phyloP scores from a whole-genome alignment of 2,113 vertebrate genomes.

The Bos indicus region DNA sequence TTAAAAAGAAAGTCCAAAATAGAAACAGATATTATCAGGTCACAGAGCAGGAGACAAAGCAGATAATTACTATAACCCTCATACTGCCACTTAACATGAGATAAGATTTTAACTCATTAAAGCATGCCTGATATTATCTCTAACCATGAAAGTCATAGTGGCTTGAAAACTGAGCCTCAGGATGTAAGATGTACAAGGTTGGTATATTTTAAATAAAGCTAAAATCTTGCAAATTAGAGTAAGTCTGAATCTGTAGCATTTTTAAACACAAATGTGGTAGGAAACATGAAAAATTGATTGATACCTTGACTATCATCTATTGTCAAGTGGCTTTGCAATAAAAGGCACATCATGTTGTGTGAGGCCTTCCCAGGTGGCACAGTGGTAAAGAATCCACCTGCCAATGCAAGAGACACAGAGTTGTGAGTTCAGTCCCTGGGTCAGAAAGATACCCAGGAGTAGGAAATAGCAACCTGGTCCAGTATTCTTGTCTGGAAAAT shows the following conservation, averaged over 20 bases:
- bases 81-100: background rate
- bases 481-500: background rate
- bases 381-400: background rate
- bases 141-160: background rate
- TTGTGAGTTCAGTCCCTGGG: background rate
- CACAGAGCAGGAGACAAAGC: background rate
- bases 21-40: background rate
- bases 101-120: background rate
- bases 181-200: background rate
- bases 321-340: background rate
- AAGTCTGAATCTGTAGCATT: background rate
- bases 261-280: background rate
- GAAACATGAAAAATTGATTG: background rate
- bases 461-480: background rate
- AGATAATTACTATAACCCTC: background rate
- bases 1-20: background rate
- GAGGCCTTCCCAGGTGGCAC: background rate
- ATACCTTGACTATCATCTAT: background rate
- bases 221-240: background rate
- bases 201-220: background rate
- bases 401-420: background rate
- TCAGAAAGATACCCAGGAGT: background rate
- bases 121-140: background rate
- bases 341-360: background rate
- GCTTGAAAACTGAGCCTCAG: background rate